Conservation (phyloP, 2,113 vertebrate species). For the Ailuropoda melanoleuca region DNA sequence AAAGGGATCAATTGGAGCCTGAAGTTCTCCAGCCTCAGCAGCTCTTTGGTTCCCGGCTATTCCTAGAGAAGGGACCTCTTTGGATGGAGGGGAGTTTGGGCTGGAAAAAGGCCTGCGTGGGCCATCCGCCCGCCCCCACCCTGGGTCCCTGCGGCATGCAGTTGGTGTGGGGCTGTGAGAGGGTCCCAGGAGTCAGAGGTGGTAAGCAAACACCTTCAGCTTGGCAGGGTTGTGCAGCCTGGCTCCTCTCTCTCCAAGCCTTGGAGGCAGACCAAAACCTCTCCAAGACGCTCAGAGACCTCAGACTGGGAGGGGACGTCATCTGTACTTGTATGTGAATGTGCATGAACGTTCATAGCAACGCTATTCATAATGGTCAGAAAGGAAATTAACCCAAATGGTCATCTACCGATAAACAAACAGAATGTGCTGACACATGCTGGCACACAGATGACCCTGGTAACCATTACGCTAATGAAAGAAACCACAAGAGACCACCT, state of each 20-base stretch:
- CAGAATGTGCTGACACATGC: not conserved
- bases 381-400: not conserved
- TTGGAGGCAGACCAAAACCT: not conserved
- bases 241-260: not conserved
- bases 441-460: not conserved
- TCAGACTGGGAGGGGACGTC: too few species aligned
- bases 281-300: not conserved
- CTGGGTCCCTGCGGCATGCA: accelerated
- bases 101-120: not conserved
- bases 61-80: not conserved
- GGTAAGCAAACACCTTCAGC: not conserved
- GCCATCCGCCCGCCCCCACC: not conserved
- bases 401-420: not conserved
- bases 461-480: not conserved
- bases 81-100: accelerated
- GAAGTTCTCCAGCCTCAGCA: not conserved
- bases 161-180: not conserved
- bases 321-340: not conserved
- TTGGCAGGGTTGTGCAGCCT: not conserved
- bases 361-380: not conserved
- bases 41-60: accelerated
- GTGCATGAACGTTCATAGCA: not conserved
- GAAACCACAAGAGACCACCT: not conserved
- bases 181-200: not conserved
- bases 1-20: not conserved